A percentile compares a stretch with the other conserved stretches of the same genome.
Conservation (phyloP, 2,113 vertebrate species). For the Centropristis striata region DNA sequence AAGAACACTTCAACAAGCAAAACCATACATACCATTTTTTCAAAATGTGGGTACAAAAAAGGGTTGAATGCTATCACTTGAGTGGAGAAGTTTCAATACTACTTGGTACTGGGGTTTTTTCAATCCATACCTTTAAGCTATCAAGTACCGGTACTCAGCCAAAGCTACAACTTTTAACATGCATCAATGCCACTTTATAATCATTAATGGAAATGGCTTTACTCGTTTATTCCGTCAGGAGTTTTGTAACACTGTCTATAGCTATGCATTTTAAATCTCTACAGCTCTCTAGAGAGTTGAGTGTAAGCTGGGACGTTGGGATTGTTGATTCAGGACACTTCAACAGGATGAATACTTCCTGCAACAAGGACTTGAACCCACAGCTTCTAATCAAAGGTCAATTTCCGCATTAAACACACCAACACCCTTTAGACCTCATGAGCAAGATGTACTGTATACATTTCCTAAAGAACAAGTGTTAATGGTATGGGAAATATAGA, state of each 20-base stretch:
- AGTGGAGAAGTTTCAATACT: no score
- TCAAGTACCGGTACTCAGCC: not conserved
- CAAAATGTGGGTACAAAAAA: no score
- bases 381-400: not conserved
- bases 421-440: not conserved
- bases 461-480: conserved; percentile 3
- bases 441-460: not conserved
- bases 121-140: no score
- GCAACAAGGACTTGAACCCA: not conserved
- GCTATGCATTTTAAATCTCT: not conserved
- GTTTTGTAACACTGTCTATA: not conserved
- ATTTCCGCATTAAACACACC: not conserved
- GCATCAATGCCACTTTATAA: not conserved
- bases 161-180: not conserved
- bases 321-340: not conserved
- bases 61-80: no score
- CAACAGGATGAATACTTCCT: conserved; percentile 13
- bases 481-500: not conserved
- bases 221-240: not conserved
- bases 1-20: no score
- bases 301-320: not conserved
- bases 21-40: no score
- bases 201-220: not conserved
- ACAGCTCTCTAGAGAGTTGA: not conserved
- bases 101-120: no score